Evolutionary conservation across 2,888 invertebrate genomes (phyloP), one percentile per base, ranked within the genome.

Genomic region (Bombylius discolor): DNA sequence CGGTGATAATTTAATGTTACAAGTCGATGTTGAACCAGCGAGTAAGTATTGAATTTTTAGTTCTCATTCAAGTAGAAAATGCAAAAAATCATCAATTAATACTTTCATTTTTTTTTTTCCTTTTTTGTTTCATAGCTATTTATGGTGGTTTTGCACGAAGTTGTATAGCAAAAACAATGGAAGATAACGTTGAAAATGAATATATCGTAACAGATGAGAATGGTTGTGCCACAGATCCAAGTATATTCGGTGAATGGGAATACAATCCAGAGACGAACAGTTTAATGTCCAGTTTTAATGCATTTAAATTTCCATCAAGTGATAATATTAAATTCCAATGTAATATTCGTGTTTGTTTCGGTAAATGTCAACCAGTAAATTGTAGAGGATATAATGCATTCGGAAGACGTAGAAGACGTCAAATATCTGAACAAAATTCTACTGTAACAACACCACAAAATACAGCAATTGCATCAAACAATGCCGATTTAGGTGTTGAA

Each of bases 281-380:
- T 31, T 75, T 95, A 53, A 78, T 88, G 68, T 93, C 93, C 61
- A 85, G 87, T 64, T 94, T 95, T 74, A 92, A 92, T 70, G 94
- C 93, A 5, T 94, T 94, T 73, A 94, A 94, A 70, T 95, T 94
- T 82, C 94, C 94, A 1, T 90, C 89, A 65, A 92, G 92, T 67
- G 93, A 94, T 68, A 93, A 90, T 68, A 91, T 94, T 65, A 78
- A 90, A 73, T 94, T 95, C 88, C 94, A 94, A 73, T 94, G 94
- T 72, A 94, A 94, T 72, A 92, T 94, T 66, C 81, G 93, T 59
- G 93, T 95, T 11, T 94, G 94, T 79, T 94, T 94, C 69, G 93
- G 93, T 70, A 89, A 85, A 76, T 95, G 94, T 71, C 94, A 93
- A 79, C 93, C 94, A 65, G 93, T 94, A 4, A 94, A 94, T 69